These are phyloP conservation scores for Pardosa pseudoannulata DNA, from an alignment of 2,888 invertebrate species.

Conservation along the genomic window DNA sequence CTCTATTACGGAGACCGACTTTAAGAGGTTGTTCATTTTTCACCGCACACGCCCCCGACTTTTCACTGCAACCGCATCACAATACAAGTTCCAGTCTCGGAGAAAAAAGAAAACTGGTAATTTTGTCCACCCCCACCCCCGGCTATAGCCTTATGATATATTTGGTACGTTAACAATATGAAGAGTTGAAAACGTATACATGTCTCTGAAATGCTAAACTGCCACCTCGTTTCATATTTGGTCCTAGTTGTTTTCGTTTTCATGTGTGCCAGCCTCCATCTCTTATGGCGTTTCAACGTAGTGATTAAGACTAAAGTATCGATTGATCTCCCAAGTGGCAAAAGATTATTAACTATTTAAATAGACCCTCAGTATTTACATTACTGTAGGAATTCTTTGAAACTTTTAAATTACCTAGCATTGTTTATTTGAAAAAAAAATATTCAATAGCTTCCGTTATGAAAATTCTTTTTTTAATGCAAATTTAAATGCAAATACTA, in stretches of 20 bases:
- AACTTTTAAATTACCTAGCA: too few species aligned
- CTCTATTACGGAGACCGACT: conserved; percentile 42
- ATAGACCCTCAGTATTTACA: too few species aligned
- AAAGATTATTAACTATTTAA: too few species aligned
- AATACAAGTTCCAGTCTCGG: conserved; percentile 4
- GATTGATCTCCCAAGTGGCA: too few species aligned
- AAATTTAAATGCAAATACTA: too few species aligned
- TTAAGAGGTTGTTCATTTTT: conserved; percentile 45
- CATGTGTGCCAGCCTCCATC: too few species aligned
- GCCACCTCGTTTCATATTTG: background rate
- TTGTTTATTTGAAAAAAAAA: too few species aligned
- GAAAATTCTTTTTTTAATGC: too few species aligned
- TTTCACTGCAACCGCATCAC: conserved; percentile 14
- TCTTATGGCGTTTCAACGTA: too few species aligned
- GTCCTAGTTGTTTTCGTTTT: background rate
- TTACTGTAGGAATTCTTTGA: too few species aligned
- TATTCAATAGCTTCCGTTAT: too few species aligned
- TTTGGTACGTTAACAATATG: conserved; percentile 23
- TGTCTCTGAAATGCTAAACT: background rate
- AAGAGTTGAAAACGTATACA: background rate
- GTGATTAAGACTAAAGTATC: too few species aligned
- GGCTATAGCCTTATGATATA: conserved; percentile 17
- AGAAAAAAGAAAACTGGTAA: background rate
- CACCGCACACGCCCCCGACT: conserved; percentile 27
- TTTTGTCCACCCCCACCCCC: background rate